Conservation (phyloP, 2,888 invertebrate species). For the Abrostola triplasia region DNA sequence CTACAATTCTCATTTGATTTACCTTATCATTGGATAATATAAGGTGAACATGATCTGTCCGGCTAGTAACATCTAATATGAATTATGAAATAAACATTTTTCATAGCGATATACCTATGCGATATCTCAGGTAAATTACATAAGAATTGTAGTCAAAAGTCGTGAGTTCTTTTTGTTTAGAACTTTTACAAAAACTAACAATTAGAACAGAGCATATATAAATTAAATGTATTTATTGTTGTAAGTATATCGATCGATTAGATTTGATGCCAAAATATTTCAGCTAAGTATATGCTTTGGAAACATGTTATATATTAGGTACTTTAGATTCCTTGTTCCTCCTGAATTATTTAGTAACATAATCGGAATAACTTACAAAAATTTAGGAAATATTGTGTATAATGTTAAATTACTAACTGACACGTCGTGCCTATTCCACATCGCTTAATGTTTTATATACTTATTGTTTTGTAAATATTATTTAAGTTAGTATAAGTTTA, state of each 20-base stretch:
- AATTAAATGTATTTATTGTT: slow-evolving; percentile 64
- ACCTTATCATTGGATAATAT: not conserved
- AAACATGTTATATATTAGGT: slow-evolving; percentile 37
- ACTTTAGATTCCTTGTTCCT: slow-evolving; percentile 47
- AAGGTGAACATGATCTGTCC: not conserved
- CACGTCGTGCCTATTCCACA: slow-evolving; percentile 33
- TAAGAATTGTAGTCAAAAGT: slow-evolving; percentile 52
- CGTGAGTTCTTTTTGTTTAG: slow-evolving; percentile 46
- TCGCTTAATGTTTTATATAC: slow-evolving; percentile 32
- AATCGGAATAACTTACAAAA: slow-evolving; percentile 19
- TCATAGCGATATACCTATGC: not conserved
- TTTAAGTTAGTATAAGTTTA: slow-evolving; percentile 49
- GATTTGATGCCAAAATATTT: slow-evolving; percentile 77
- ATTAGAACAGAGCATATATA: slow-evolving; percentile 38
- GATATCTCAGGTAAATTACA: not conserved
- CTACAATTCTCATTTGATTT: slow-evolving; percentile 53
- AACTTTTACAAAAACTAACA: slow-evolving; percentile 26
- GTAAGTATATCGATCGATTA: slow-evolving; percentile 60
- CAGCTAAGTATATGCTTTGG: slow-evolving; percentile 53
- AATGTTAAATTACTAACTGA: slow-evolving; percentile 26
- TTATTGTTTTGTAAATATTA: slow-evolving; percentile 55
- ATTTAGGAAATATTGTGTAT: slow-evolving; percentile 19
- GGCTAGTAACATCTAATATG: too few relatives aligned
- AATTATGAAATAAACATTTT: too few relatives aligned
- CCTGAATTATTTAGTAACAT: slow-evolving; percentile 37